Base-by-base conservation (phyloP, 2,113 vertebrate genomes). In the Sprattus sprattus region DNA sequence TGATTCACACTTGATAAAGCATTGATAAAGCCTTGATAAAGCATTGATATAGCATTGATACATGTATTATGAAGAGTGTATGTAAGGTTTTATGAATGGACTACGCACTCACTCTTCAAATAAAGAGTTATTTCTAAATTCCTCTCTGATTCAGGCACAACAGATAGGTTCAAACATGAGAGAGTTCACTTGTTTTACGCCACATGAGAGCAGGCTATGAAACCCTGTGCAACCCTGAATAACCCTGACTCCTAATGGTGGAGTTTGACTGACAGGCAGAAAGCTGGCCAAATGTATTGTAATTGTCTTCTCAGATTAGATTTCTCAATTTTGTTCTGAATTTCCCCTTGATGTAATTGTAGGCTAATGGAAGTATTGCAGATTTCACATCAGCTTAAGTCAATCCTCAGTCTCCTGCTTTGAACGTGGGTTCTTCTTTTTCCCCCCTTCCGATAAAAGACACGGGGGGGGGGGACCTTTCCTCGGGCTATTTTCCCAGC, bases 401-500 rank as follows among this genome's bases (percentile, higher is more conserved):
- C 89, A 88, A 52, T 46, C 82, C 71, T 86, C 71, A 84, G 49
- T 89, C 88, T 89, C 89, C 87, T 86, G 87, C 82, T 91, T 88
- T 28, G 18, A 82, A 80, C 85, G 75, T 22, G 71, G 45, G 84
- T 85, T 88, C 85, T 91, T 89, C 82, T 54, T 89, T 83, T 46
- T 2, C 8, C 16, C 32, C 22, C 78, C 45, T 20, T 85, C 86
- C 82, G 54, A 81, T 82, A 54, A 71, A 71, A 71, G 28, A 71
- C n/a, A 13, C 7, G 6, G 64, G 10, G 32, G 32, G 32, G 13
- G 32, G 25, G 9, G 15, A 11, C n/a, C 0, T 86, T 52, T 91
- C 94, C 94, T 39, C 81, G 9, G 92, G 93, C 94, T 89, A 81
- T 93, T 94, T 92, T 91, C 90, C 89, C 88, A 89, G 83, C 82